Base-by-base conservation (phyloP, 2,113 vertebrate species). In the Cepphus grylle region DNA sequence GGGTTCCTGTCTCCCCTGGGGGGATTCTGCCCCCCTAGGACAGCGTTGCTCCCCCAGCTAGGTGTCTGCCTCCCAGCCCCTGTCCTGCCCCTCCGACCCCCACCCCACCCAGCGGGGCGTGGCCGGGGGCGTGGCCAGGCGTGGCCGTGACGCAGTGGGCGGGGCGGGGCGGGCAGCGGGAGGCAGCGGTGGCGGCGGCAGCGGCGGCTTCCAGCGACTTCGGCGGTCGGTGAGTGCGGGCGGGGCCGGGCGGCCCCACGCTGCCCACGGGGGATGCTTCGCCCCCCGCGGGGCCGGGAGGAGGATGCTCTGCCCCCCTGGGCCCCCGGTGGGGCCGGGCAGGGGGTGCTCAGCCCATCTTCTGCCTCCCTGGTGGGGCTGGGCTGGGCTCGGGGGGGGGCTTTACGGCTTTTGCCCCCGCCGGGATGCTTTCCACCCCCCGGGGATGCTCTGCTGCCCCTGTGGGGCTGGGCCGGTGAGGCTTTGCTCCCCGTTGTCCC, bases 181-280 rank as follows among this genome's bases (percentile, higher is more conserved):
- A 22, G 55, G 49, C 78, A 13, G 70, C 29, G 25, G 85, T 26
- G 32, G 34, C 56, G 49, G 49, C 42, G 25, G 59, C 72, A 16
- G 94, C 69, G 69, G 77, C 66, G 55, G 87, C 89, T 94, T 96
- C 94, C 83, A 86, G 92, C 96, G 79, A 5, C 61, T 88, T 88
- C 88, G 67, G 92, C 53, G 85, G 61, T 18, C 78, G 96, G 96
- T 95, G 96, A 97, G 97, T 96, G 91, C 86, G 89, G 91, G 94
- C 50, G 92, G 94, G 94, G 89, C 49, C 38, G 67, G 73, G 86
- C 12, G 83, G 66, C 18, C 7, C 17, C n/a, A 11, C 25, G 81
- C 71, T 86, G 92, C 78, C 78, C 61, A 26, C 26, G 42, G 86
- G 94, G 71, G 89, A 52, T 86, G 92, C 71, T 74, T 25, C 7